A percentile compares a stretch with the other conserved stretches of the same genome.
These are phyloP conservation scores for Chrysogorgia sp. DNA, from an alignment of 92 coral and sea anemone genomes.

Conservation along the genomic window DNA sequence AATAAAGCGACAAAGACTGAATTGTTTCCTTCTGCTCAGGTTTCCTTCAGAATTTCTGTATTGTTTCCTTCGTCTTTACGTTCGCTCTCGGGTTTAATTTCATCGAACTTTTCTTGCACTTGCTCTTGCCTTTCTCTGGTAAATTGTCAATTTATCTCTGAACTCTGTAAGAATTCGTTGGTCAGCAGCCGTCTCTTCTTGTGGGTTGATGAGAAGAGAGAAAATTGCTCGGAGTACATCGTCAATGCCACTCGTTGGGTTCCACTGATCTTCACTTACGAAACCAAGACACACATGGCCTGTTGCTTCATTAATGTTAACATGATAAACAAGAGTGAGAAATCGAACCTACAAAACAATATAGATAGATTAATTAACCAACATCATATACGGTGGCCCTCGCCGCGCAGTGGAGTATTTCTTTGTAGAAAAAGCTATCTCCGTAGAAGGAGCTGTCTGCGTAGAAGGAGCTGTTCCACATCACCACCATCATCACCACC, in stretches of 20 bases:
- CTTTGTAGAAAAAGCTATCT: too few species aligned
- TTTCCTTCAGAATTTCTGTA: too few species aligned
- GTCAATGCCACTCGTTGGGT: slow-evolving; percentile 72
- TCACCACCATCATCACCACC: too few species aligned
- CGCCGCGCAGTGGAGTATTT: not conserved
- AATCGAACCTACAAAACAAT: slow-evolving; percentile 63
- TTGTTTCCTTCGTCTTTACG: too few species aligned
- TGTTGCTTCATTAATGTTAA: slow-evolving; percentile 71
- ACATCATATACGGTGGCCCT: not conserved
- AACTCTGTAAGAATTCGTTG: slow-evolving; percentile 55
- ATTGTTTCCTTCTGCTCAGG: too few species aligned
- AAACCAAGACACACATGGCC: slow-evolving; percentile 83
- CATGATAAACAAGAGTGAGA: slow-evolving; percentile 71
- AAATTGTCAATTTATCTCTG: slow-evolving; percentile 29
- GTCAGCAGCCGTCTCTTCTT: slow-evolving; percentile 65
- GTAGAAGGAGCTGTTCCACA: too few species aligned
- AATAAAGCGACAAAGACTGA: too few species aligned
- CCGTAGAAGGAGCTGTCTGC: too few species aligned
- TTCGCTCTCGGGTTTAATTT: not conserved
- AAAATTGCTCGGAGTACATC: slow-evolving; percentile 74
- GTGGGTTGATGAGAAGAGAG: slow-evolving; percentile 71
- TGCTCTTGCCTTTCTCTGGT: slow-evolving; percentile 61
- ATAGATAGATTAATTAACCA: not conserved
- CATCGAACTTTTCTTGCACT: slow-evolving; percentile 52
- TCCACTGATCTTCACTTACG: slow-evolving; percentile 65